These are phyloP conservation scores for Erpornis zantholeuca DNA, from an alignment of 2,113 vertebrate genomes.

Conservation along the genomic window DNA sequence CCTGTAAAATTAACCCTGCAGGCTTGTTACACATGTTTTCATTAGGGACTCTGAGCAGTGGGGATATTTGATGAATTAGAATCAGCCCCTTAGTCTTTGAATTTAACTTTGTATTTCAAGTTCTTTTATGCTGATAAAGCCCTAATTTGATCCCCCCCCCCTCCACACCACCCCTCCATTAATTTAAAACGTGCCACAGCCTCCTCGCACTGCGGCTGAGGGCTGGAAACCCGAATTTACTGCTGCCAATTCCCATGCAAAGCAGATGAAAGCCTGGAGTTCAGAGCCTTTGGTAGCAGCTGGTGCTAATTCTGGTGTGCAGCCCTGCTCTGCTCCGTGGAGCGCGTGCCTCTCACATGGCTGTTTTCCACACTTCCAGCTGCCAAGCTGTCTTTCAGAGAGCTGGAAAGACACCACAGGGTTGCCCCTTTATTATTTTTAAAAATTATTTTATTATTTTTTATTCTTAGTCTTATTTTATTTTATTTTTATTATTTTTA, in stretches of 20 bases:
- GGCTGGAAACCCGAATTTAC: not conserved
- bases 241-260: not conserved
- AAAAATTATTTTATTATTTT: too few species aligned
- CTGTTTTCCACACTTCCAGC: not conserved
- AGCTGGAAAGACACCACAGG: not conserved
- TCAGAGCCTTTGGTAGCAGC: not conserved
- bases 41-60: constrained; percentile 65
- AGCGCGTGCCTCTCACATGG: not conserved
- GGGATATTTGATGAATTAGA: constrained; percentile 67
- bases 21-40: constrained; percentile 77
- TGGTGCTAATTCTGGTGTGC: not conserved
- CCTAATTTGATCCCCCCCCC: not conserved
- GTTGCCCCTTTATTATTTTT: not conserved
- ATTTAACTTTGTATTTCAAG: constrained; percentile 41
- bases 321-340: not conserved
- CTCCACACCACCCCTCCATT: not conserved
- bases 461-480: too few species aligned
- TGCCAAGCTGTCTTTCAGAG: not conserved
- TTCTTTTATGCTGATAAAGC: constrained; percentile 24
- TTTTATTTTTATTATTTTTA: not conserved
- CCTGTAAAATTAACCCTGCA: constrained; percentile 75
- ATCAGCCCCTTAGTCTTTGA: constrained; percentile 53
- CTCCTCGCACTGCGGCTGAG: not conserved
- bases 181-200: not conserved
- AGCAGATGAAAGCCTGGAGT: not conserved